Percentiles rank a stretch among this genome's conserved stretches.
These are phyloP conservation scores for Apodemia duryi DNA, from an alignment of 2,888 invertebrate species.

Conservation along the genomic window DNA sequence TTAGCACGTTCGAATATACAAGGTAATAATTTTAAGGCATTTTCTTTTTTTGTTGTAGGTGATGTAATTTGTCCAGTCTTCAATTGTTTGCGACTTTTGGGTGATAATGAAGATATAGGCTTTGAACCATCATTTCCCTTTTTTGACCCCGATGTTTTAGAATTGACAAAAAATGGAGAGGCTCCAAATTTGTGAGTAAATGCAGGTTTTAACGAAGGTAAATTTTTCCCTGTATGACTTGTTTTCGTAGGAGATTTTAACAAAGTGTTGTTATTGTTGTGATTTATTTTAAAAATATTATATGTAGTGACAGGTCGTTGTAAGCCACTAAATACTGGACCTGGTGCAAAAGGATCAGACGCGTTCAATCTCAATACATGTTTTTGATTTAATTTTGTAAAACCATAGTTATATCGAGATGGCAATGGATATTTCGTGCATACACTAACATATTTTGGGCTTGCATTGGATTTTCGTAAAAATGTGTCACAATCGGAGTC, in stretches of 20 bases:
- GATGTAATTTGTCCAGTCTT: conserved; percentile 44
- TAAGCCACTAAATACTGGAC: conserved; percentile 72
- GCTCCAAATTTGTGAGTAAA: conserved; percentile 72
- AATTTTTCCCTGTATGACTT: conserved; percentile 47
- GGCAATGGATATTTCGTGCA: conserved; percentile 64
- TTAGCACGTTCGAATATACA: conserved; percentile 68
- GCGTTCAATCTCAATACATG: conserved; percentile 56
- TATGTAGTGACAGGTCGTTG: conserved; percentile 64
- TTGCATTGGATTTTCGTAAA: conserved; percentile 58
- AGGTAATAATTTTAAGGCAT: conserved; percentile 50
- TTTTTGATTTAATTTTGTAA: conserved; percentile 59
- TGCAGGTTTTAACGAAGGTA: conserved; percentile 62
- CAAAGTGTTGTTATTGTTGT: conserved; percentile 67
- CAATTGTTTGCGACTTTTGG: conserved; percentile 54
- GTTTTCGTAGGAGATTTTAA: conserved; percentile 61
- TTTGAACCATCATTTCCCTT: conserved; percentile 53
- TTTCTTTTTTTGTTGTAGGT: conserved; percentile 52
- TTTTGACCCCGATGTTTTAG: conserved; percentile 47
- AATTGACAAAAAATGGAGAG: conserved; percentile 55
- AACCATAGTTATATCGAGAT: conserved; percentile 61
- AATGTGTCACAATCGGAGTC: conserved; percentile 72
- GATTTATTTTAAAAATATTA: conserved; percentile 69
- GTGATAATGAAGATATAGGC: conserved; percentile 51
- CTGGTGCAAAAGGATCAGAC: conserved; percentile 72
- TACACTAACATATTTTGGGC: conserved; percentile 70